Evolutionary conservation across 2,888 invertebrate species (phyloP), one percentile per base, ranked within the genome.

Genomic region (Isotomurus palustris): DNA sequence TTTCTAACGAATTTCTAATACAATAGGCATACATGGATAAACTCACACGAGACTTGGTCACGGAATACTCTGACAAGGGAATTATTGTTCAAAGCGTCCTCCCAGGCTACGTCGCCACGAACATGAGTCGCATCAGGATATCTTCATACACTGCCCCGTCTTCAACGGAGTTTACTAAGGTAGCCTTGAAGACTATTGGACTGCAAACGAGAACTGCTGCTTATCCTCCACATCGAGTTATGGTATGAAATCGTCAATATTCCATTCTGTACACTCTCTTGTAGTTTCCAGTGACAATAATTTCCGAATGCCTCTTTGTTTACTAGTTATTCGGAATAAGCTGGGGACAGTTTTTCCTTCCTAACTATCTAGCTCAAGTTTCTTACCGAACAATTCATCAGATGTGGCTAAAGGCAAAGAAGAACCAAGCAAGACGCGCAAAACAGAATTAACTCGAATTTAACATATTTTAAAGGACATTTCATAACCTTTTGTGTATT

Each of bases 101-200:
- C 56, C 94, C 94, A 0, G 92, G 90, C 1, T 90, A 87, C 70
- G 93, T 95, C 0, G 89, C 90, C 22, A 91, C 93, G 0, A 93
- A 93, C 73, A 90, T 92, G 88, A 85, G 88, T 10, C 88, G 88
- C 71, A 86, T 92, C 58, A 80, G 82, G n/a, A 75, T 74, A 67
- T 79, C 85, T 27, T 83, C 84, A 0, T 79, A 84, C 76, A 83
- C 90, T 77, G 86, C 88, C 0, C 91, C 91, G 0, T 81, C 84
- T 0, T 83, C 91, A 0, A 80, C 84, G 43, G 80, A 77, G 32
- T 91, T 83, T 74, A 90, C 89, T 29, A 78, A 79, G 55, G 82
- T 85, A 0, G 85, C 90, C 0, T 74, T 91, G 1, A 80, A 78
- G 55, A 83, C 86, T 1, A 79, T 88, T 8, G 91, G 90, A 1